A percentile compares a stretch with the other conserved stretches of the same genome.
phyloP scores from a whole-genome alignment of 2,797 vertebrate genomes.

The Botia kubotai region DNA sequence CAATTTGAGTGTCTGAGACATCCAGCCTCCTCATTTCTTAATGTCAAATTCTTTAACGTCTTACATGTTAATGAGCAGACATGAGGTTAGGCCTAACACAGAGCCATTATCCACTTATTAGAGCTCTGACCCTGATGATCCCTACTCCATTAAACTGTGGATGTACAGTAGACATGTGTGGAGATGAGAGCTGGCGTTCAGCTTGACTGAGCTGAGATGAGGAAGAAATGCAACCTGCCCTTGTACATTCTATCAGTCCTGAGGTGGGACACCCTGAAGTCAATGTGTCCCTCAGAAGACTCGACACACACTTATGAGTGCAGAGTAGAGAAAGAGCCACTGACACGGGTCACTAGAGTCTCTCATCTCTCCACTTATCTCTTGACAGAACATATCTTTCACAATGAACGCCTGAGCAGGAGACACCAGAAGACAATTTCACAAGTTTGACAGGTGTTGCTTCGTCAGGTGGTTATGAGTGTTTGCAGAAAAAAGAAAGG shows the following conservation, averaged over 20 bases:
- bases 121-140: conserved; percentile 75
- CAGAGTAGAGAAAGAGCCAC: conserved; percentile 60
- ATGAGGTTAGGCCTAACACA: conserved; percentile 70
- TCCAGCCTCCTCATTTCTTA: conserved; percentile 67
- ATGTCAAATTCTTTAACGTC: conserved; percentile 67
- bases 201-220: conserved; percentile 81
- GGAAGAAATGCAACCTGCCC: conserved; percentile 78
- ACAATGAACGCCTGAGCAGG: conserved; percentile 41
- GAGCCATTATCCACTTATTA: conserved; percentile 76
- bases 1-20: conserved; percentile 62
- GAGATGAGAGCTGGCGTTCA: conserved; percentile 74
- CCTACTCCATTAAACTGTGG: conserved; percentile 75
- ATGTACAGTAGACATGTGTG: conserved; percentile 57
- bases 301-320: conserved; percentile 63
- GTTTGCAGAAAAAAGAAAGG: conserved; percentile 6
- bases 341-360: conserved; percentile 70
- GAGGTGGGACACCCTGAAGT: conserved; percentile 57
- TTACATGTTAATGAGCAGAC: conserved; percentile 66
- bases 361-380: conserved; percentile 65
- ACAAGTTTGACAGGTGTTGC: conserved; percentile 55
- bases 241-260: conserved; percentile 74
- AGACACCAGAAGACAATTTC: conserved; percentile 59
- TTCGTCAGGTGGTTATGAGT: conserved; percentile 35
- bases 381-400: conserved; percentile 61
- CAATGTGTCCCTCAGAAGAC: conserved; percentile 34